phyloP scores from a whole-genome alignment of 2,113 vertebrate species.

The Cebidichthys violaceus region DNA sequence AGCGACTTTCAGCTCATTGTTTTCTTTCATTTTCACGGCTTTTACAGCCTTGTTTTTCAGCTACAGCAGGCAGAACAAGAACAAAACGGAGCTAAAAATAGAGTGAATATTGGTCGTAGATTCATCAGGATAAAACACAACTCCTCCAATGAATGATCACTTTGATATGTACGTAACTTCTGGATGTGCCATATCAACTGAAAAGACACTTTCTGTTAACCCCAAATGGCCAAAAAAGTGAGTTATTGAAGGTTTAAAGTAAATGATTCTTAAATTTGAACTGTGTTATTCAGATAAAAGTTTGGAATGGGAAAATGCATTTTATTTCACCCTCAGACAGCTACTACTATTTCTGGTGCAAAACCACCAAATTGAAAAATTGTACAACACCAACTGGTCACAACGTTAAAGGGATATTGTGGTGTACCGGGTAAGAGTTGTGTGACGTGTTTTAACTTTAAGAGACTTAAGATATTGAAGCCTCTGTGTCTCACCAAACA shows the following conservation, averaged over 20 bases:
- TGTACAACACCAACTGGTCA: too few species aligned
- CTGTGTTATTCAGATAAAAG: not conserved
- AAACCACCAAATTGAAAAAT: too few species aligned
- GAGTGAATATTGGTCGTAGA: not conserved
- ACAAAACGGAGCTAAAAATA: too few species aligned
- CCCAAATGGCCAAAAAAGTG: not conserved
- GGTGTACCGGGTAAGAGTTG: not conserved
- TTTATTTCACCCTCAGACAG: too few species aligned
- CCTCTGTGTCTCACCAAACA: slow-evolving; percentile 56
- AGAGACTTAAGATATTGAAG: not conserved
- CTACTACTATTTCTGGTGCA: too few species aligned
- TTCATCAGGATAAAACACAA: not conserved
- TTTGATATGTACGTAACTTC: too few species aligned
- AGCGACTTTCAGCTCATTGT: not conserved
- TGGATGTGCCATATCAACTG: not conserved
- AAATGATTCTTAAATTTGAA: not conserved
- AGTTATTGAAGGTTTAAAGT: not conserved
- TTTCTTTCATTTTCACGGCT: not conserved
- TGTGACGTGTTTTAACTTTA: not conserved
- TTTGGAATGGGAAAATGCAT: too few species aligned
- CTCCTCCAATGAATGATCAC: too few species aligned
- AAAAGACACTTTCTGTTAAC: too few species aligned
- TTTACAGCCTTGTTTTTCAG: too few species aligned
- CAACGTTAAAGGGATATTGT: not conserved
- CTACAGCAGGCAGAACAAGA: too few species aligned